Evolutionary conservation across 1,140 invertebrate species (phyloP).

Genomic region (Chlorops oryzae): DNA sequence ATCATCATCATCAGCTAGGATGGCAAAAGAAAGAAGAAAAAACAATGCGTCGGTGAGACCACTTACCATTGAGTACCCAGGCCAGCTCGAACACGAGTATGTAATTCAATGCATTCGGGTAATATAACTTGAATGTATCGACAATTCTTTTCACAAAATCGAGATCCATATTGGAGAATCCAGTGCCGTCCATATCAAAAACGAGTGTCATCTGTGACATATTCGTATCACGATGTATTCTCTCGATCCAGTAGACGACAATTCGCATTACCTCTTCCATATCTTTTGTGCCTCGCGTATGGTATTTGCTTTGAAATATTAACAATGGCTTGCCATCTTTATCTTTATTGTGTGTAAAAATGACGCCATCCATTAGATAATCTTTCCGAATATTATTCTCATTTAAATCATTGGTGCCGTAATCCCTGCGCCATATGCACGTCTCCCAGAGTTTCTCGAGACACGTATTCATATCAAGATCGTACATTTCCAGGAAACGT

Average conservation of each 20-base stretch:
- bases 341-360: slow-evolving; percentile 71
- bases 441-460: slow-evolving; percentile 75
- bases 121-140: slow-evolving; percentile 80
- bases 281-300: slow-evolving; percentile 68
- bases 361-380: slow-evolving; percentile 67
- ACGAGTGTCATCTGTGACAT: slow-evolving; percentile 75
- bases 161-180: slow-evolving; percentile 82
- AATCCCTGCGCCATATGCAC: slow-evolving; percentile 75
- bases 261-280: slow-evolving; percentile 70
- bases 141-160: slow-evolving; percentile 82
- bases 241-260: slow-evolving; percentile 84
- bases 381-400: slow-evolving; percentile 63
- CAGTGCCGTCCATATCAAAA: slow-evolving; percentile 83
- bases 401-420: slow-evolving; percentile 70
- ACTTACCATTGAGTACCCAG: slow-evolving; percentile 82
- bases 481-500: slow-evolving; percentile 65
- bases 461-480: slow-evolving; percentile 58
- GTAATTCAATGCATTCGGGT: slow-evolving; percentile 84
- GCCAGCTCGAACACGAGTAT: slow-evolving; percentile 92
- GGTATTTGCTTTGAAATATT: slow-evolving; percentile 69
- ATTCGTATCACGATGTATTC: slow-evolving; percentile 70
- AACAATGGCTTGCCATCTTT: slow-evolving; percentile 72
- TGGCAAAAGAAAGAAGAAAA: neutral
- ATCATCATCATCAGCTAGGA: slow-evolving; percentile 1
- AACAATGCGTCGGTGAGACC: neutral